These are phyloP conservation scores for Hydrophis major DNA, from an alignment of 2,797 vertebrate genomes.

Conservation along the genomic window DNA sequence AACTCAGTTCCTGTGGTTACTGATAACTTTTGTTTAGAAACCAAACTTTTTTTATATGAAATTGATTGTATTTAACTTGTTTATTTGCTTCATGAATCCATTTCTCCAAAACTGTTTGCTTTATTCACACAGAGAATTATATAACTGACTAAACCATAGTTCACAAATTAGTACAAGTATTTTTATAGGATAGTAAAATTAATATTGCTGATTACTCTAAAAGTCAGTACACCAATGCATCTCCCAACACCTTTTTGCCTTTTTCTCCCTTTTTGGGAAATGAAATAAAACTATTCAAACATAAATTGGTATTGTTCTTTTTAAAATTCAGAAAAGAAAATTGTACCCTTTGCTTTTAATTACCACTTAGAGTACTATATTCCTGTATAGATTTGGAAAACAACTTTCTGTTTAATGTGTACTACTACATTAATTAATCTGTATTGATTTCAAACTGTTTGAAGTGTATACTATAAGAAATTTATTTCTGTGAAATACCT, in stretches of 20 bases:
- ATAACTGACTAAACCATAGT: slow-evolving; percentile 40
- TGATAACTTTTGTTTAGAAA: slow-evolving; percentile 47
- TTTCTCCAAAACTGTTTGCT: slow-evolving; percentile 48
- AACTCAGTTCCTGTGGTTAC: slow-evolving; percentile 56
- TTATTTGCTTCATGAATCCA: slow-evolving; percentile 46
- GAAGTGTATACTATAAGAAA: background rate
- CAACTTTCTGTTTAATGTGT: slow-evolving; percentile 47
- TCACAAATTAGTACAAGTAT: slow-evolving; percentile 62
- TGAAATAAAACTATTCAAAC: slow-evolving; percentile 56
- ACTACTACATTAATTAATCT: background rate
- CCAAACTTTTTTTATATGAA: slow-evolving; percentile 37
- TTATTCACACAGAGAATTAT: slow-evolving; percentile 51
- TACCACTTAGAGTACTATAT: background rate
- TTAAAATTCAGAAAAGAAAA: slow-evolving; percentile 46
- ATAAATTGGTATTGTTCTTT: slow-evolving; percentile 60
- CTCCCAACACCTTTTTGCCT: slow-evolving; percentile 67
- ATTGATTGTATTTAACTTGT: slow-evolving; percentile 59
- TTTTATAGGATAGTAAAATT: slow-evolving; percentile 70
- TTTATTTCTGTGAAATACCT: background rate
- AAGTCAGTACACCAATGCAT: slow-evolving; percentile 59
- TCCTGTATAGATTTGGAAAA: slow-evolving; percentile 19
- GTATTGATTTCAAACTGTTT: background rate
- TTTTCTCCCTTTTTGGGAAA: slow-evolving; percentile 55
- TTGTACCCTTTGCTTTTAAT: slow-evolving; percentile 10
- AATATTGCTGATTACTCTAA: slow-evolving; percentile 62